A percentile compares a stretch with the other conserved stretches of the same genome.
Evolutionary conservation across 2,113 vertebrate genomes (phyloP).

Genomic region (Grammomys surdaster): DNA sequence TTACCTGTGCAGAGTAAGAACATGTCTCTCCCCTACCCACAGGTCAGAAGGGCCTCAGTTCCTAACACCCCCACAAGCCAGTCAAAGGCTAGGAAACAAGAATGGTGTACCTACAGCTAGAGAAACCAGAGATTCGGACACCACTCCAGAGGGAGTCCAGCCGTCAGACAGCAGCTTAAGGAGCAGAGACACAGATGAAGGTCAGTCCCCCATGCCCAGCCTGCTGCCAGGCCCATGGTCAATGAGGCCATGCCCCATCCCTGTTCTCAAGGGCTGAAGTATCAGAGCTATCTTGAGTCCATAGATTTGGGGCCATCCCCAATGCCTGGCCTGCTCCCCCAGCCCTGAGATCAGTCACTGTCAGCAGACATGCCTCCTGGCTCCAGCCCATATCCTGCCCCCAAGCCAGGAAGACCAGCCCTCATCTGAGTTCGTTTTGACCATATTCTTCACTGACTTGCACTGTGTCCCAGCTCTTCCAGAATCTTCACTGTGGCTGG

Average conservation of each 20-base stretch:
- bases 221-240: not conserved
- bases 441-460: not conserved
- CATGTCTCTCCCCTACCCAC: conserved; percentile 41
- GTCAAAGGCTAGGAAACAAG: conserved; percentile 63
- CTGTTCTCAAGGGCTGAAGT: not conserved
- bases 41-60: conserved; percentile 86
- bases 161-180: conserved; percentile 87
- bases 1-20: not conserved
- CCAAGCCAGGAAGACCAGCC: not conserved
- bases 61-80: conserved; percentile 62
- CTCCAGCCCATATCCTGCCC: not conserved
- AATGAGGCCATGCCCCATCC: not conserved
- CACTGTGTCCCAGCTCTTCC: not conserved
- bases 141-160: conserved; percentile 86
- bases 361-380: not conserved
- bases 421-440: not conserved
- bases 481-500: not conserved
- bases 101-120: not conserved
- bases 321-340: too few species aligned
- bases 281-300: fast-evolving
- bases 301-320: not conserved
- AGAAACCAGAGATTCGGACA: conserved; percentile 84
- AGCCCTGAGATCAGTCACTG: not conserved
- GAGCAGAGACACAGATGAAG: conserved; percentile 49
- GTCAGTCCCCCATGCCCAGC: conserved; percentile 16